Evolutionary conservation across 2,888 invertebrate species (phyloP), one percentile per base, ranked within the genome.

Genomic region (Scelioninae gen. 1): DNA sequence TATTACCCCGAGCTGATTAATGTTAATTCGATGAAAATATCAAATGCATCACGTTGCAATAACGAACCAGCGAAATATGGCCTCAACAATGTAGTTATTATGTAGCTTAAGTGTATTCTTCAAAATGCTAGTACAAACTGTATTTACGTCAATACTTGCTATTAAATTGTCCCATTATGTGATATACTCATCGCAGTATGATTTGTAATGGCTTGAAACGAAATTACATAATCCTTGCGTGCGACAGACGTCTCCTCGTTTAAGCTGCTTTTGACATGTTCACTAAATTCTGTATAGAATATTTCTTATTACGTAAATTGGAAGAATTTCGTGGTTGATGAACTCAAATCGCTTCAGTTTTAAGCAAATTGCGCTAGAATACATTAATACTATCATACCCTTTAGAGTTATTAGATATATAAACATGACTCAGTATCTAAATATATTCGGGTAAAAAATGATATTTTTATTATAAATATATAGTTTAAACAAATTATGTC

Each of bases 111-210:
- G 32, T 31, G 32, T 13, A 32, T 32, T 55, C 31, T 13, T 34
- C 32, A 13, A 4, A 15, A 3, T 32, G 16, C 5, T 5, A 10
- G 38, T 43, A 60, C 23, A 23, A 60, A 60, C 40, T 43, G 29
- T 43, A 60, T 60, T 60, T 60, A 60, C 58, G 58, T 60, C 58
- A 60, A 60, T 43, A 43, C 23, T 4, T 5, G 23, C 58, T 23
- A 60, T 60, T 60, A 62, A 62, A 62, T 45, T 45, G 45, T 29
- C 10, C 15, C 62, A 47, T 62, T 62, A 32, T 13, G 29, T 8
- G n/a, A 29, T 16, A 29, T 7, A 13, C n/a, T 60, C 43, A 11
- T 43, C 32, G 47, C 47, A 62, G n/a, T 60, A 31, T 62, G 31
- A 62, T 62, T 62, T 62, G 62, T 31, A 62, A 62, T 31, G 47